Conservation (phyloP, 2,888 invertebrate species). For the Axea sp. region DNA sequence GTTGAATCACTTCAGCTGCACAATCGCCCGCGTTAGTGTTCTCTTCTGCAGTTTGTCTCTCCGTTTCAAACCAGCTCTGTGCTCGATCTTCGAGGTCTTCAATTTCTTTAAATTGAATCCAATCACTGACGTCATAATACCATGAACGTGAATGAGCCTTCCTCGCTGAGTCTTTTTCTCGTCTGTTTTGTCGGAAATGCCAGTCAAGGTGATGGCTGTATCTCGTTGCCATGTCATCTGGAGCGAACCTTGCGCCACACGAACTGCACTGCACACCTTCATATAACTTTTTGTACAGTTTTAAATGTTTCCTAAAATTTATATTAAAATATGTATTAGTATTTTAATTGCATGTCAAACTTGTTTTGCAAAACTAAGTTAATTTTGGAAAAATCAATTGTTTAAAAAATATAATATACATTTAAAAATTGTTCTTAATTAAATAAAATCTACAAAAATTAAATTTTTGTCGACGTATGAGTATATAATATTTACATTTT, state of each 20-base stretch:
- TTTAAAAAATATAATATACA: too few species aligned
- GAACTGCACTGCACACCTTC: conserved; percentile 97
- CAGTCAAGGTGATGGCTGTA: conserved; percentile 98
- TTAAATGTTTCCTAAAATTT: conserved; percentile 84
- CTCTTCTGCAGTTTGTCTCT: conserved; percentile 82
- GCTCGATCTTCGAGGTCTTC: conserved; percentile 95
- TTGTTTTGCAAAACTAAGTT: too few species aligned
- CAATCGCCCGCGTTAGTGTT: conserved; percentile 81
- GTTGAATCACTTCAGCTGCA: conserved; percentile 83
- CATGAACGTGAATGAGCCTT: conserved; percentile 92
- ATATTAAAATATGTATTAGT: too few species aligned
- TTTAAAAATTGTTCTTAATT: too few species aligned
- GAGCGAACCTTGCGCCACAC: conserved; percentile 96
- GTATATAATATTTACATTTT: conserved; percentile 82
- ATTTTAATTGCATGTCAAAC: too few species aligned
- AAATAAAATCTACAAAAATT: too few species aligned
- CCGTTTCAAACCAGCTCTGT: conserved; percentile 92
- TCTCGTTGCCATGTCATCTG: conserved; percentile 89
- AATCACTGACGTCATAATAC: conserved; percentile 94
- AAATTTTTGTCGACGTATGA: too few species aligned
- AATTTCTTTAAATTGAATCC: conserved; percentile 96
- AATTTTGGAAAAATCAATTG: too few species aligned
- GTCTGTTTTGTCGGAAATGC: conserved; percentile 97
- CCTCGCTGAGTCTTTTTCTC: conserved; percentile 91
- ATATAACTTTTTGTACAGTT: conserved; percentile 86